Conservation (phyloP, 2,888 invertebrate genomes). For the Pomacea canaliculata region DNA sequence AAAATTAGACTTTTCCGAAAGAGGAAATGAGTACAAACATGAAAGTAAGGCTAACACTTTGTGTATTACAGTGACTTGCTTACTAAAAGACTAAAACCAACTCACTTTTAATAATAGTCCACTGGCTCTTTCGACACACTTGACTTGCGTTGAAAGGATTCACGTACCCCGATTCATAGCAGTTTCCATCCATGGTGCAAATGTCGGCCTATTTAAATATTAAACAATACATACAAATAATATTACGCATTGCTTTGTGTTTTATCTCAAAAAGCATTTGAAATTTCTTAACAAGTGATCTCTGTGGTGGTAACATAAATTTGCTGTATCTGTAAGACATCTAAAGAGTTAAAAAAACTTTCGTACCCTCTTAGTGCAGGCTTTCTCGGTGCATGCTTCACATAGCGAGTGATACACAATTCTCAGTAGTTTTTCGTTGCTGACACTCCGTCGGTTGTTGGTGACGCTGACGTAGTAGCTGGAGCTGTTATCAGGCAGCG, state of each 20-base stretch:
- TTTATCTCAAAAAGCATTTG: no score
- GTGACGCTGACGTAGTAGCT: slow-evolving; percentile 36
- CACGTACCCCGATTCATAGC: slow-evolving; percentile 39
- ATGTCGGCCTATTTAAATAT: slow-evolving; percentile 36
- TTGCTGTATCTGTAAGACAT: no score
- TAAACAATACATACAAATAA: background rate
- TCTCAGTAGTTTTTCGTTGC: slow-evolving; percentile 22
- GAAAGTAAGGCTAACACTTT: background rate
- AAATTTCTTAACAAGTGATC: no score
- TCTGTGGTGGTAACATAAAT: no score
- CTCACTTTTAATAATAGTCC: slow-evolving; percentile 38
- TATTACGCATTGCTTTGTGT: no score
- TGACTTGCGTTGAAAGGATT: slow-evolving; percentile 32
- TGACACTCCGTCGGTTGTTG: slow-evolving; percentile 32
- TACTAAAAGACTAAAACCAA: background rate
- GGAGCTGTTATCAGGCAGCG: background rate
- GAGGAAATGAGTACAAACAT: background rate
- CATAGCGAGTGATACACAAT: slow-evolving; percentile 43
- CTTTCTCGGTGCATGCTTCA: slow-evolving; percentile 33
- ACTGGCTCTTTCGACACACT: slow-evolving; percentile 35
- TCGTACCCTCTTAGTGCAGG: slow-evolving; percentile 39
- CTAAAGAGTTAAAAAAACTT: no score
- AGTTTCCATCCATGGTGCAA: slow-evolving; percentile 36
- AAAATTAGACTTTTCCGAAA: background rate
- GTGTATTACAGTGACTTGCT: background rate